Percentiles rank a stretch among this genome's conserved stretches.
These are phyloP conservation scores for Crenuchus spilurus DNA, from an alignment of 2,797 vertebrate genomes.

Conservation along the genomic window DNA sequence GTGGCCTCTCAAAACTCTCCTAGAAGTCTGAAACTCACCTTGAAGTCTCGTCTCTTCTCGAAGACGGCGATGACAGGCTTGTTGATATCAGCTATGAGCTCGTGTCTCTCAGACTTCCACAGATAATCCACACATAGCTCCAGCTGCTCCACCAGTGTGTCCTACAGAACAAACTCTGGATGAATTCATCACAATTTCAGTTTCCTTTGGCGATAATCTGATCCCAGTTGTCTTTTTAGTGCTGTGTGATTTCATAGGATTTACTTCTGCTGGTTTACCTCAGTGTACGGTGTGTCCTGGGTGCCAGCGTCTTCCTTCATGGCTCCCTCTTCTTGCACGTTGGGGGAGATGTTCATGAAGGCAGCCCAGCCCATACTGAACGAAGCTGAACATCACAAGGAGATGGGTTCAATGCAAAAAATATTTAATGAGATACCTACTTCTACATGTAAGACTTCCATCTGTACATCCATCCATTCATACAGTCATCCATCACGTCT, in stretches of 20 bases:
- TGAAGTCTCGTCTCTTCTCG: constrained; percentile 96
- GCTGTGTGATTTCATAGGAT: too few relatives aligned
- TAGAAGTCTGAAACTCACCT: constrained; percentile 73
- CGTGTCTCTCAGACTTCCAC: constrained; percentile 96
- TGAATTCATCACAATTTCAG: too few relatives aligned
- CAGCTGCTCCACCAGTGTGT: constrained; percentile 93
- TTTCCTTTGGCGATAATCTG: too few relatives aligned
- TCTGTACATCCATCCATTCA: too few relatives aligned
- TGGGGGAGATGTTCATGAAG: constrained; percentile 93
- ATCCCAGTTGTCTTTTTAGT: too few relatives aligned
- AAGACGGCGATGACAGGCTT: constrained; percentile 96
- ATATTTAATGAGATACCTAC: too few relatives aligned
- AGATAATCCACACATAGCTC: constrained; percentile 94
- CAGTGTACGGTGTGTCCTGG: constrained; percentile 96
- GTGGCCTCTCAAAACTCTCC: neutral
- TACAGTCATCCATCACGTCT: too few relatives aligned
- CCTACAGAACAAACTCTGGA: constrained; percentile 74
- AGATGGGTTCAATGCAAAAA: too few relatives aligned
- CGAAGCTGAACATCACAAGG: constrained; percentile 76
- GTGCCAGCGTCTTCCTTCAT: constrained; percentile 98
- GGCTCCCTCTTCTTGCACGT: constrained; percentile 96
- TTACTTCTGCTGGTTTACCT: constrained; percentile 78
- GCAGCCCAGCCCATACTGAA: constrained; percentile 98
- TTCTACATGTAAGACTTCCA: too few relatives aligned
- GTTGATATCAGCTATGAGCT: constrained; percentile 97